phyloP scores from a whole-genome alignment of 2,797 vertebrate genomes.

The Peromyscus aztecus region DNA sequence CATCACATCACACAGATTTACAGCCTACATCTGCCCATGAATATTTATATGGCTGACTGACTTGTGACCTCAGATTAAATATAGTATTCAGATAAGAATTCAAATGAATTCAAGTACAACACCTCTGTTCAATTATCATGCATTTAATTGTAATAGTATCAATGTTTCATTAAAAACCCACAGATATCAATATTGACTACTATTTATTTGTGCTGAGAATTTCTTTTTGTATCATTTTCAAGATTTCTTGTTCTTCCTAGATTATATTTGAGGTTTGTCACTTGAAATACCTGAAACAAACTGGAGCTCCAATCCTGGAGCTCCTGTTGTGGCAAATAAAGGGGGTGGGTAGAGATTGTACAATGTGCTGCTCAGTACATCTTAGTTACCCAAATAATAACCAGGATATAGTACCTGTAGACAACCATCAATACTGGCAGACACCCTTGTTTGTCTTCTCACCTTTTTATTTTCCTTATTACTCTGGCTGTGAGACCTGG shows the following conservation, averaged over 20 bases:
- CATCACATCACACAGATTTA: neutral
- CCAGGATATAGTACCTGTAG: fast-evolving
- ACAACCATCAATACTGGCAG: fast-evolving
- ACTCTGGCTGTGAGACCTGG: neutral
- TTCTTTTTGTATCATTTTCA: neutral
- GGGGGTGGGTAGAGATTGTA: fast-evolving
- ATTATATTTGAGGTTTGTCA: neutral
- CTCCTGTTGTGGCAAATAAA: neutral
- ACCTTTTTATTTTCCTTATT: neutral
- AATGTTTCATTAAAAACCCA: neutral
- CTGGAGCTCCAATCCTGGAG: neutral
- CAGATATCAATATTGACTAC: neutral
- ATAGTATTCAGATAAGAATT: neutral
- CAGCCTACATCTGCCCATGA: neutral
- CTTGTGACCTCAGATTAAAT: neutral
- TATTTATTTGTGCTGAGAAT: neutral
- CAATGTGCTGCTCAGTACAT: neutral
- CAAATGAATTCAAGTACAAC: neutral
- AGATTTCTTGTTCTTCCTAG: neutral
- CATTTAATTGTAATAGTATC: neutral
- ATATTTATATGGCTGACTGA: neutral
- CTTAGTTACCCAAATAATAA: neutral
- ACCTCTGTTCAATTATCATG: neutral
- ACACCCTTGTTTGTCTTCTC: neutral
- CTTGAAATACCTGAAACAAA: neutral